Conservation (phyloP, 2,888 invertebrate species). For the Ctena decussata region DNA sequence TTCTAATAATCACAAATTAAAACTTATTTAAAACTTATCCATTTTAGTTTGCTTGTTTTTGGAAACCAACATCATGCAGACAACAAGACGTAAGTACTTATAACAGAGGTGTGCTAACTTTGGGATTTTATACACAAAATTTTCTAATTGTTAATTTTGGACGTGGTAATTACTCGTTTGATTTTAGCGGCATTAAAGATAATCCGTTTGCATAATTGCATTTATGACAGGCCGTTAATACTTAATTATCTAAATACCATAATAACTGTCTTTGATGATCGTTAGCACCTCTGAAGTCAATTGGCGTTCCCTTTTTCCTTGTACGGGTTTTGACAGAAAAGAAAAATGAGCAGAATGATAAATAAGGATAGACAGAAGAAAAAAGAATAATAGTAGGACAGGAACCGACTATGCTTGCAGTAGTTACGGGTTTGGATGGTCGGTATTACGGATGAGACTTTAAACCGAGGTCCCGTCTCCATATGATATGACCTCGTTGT, state of each 20-base stretch:
- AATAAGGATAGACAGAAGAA: not conserved
- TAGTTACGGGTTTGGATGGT: too few relatives aligned
- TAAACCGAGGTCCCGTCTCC: too few relatives aligned
- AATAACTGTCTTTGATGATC: not conserved
- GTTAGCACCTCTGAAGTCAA: not conserved
- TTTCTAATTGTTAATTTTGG: not conserved
- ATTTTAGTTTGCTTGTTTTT: not conserved
- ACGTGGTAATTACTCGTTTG: not conserved
- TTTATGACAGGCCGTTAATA: not conserved
- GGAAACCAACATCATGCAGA: not conserved
- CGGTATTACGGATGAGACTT: too few relatives aligned
- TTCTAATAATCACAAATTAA: not conserved
- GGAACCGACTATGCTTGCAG: too few relatives aligned
- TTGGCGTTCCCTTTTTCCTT: not conserved
- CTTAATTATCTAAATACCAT: not conserved
- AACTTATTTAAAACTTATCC: not conserved
- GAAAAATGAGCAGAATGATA: not conserved
- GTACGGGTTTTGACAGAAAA: not conserved
- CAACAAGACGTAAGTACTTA: not conserved
- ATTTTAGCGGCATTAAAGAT: not conserved
- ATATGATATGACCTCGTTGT: too few relatives aligned
- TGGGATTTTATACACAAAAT: not conserved
- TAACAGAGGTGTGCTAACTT: not conserved
- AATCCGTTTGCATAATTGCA: not conserved
- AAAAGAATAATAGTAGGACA: not conserved